Evolutionary conservation across 2,888 invertebrate genomes (phyloP).

Genomic region (Macrosiphum euphorbiae): DNA sequence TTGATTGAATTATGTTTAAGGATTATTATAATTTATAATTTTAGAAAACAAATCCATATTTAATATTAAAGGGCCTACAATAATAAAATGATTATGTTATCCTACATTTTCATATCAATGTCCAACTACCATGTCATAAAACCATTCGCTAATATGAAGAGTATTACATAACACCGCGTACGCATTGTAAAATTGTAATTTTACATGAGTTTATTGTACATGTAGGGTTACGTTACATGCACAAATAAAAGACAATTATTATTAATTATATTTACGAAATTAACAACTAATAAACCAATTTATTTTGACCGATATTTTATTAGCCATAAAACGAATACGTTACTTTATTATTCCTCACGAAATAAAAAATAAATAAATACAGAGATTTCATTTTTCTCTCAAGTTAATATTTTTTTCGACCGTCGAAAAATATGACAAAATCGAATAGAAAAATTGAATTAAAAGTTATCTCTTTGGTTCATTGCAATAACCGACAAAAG

Average conservation of each 20-base stretch:
- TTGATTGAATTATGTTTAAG: background rate
- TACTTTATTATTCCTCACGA: background rate
- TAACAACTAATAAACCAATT: conserved; percentile 7
- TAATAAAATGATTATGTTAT: background rate
- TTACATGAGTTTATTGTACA: background rate
- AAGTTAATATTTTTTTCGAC: background rate
- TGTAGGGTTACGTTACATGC: background rate
- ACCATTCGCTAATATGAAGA: conserved; percentile 1
- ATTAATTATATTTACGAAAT: conserved; percentile 13
- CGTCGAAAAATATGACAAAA: background rate
- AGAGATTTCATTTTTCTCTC: background rate
- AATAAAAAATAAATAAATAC: too few species aligned
- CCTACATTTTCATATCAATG: too few species aligned
- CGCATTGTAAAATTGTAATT: conserved; percentile 14
- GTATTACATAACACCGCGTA: background rate
- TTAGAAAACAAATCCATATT: background rate
- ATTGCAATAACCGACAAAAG: background rate
- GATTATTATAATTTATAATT: background rate
- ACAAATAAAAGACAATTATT: background rate
- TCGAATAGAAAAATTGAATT: too few species aligned
- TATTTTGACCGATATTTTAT: conserved; percentile 13
- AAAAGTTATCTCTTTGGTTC: background rate
- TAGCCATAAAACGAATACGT: background rate
- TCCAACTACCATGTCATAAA: background rate
- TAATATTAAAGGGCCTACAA: background rate